Base-by-base conservation (phyloP, 2,797 vertebrate genomes). In the Rhinichthys osculus region DNA sequence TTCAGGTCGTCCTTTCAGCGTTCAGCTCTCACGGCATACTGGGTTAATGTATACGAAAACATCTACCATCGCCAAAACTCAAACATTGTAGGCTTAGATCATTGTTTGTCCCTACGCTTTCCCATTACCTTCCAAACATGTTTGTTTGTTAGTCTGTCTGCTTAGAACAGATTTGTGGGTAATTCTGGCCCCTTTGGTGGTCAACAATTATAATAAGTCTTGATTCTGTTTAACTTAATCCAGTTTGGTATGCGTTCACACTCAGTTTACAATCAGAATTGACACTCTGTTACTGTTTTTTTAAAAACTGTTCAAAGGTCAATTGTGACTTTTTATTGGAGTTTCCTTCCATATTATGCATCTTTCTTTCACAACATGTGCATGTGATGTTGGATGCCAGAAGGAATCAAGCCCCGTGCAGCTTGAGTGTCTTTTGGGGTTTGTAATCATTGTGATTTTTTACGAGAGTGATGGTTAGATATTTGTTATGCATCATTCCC, bases 21-120 rank as follows among this genome's bases (percentile, higher is more conserved):
- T 50, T 70, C 14, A 30, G 21, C 64, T 71, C 16, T 64, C 73
- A 69, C 10, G 2, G 35, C 16, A 16, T 40, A 27, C 50, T 69
- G 35, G 50, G 77, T 84, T 84, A 84, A 87, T 87, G 69, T 87
- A 81, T 59, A 10, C 7, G 27, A 67, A 87, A 86, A 78, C 66
- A 21, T 21, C n/a, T 3, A 52, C 7, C 13, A 40, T 52, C 1
- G 44, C 54, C 82, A 80, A 71, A 47, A 47, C 74, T 44, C 83
- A 78, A 54, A 69, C 66, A 62, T n/a, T 47, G 44, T 76, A 69
- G 59, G n/a, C 27, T 82, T 67, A 47, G 21, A 2, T 50, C 9
- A 33, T 42, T 1, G 2, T 62, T 27, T 73, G 23, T 66, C 9
- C 33, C n/a, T 38, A 9, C 1, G 1, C 17, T 78, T 78, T 71